A percentile compares a stretch with the other conserved stretches of the same genome.
Evolutionary conservation across 2,888 invertebrate genomes (phyloP).

Genomic region (Hydrotaea diabolus): DNA sequence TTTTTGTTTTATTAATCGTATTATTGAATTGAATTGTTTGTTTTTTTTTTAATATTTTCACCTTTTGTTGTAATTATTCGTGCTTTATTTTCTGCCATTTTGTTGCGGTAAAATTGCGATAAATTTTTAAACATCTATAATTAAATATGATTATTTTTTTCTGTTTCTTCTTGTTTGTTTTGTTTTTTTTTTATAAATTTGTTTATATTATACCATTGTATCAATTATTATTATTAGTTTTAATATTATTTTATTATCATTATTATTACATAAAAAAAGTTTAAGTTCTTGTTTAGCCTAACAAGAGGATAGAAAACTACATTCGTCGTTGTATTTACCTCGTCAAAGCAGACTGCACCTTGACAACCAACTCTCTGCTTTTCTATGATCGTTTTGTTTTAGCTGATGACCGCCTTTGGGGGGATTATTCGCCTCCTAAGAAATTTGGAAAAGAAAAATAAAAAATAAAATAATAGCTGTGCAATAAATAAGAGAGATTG

Average conservation of each 20-base stretch:
- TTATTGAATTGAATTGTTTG: slow-evolving; percentile 40
- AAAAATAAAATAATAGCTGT: neutral
- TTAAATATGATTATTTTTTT: slow-evolving; percentile 62
- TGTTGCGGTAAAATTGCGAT: slow-evolving; percentile 62
- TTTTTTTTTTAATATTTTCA: slow-evolving; percentile 32
- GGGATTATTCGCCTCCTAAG: slow-evolving; percentile 94
- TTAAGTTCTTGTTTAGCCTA: slow-evolving; percentile 71
- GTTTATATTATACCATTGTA: slow-evolving; percentile 61
- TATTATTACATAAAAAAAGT: slow-evolving; percentile 70
- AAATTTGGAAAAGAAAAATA: slow-evolving; percentile 49
- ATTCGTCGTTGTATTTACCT: slow-evolving; percentile 76
- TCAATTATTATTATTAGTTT: slow-evolving; percentile 64
- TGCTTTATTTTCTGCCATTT: slow-evolving; percentile 53
- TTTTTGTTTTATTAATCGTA: slow-evolving; percentile 14
- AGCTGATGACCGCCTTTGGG: slow-evolving; percentile 91
- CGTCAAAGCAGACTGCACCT: slow-evolving; percentile 95
- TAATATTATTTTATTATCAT: slow-evolving; percentile 63
- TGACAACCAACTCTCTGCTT: slow-evolving; percentile 92
- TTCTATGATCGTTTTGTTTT: slow-evolving; percentile 89
- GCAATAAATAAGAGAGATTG: too few relatives aligned
- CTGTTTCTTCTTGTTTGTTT: slow-evolving; percentile 51
- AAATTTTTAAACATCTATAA: slow-evolving; percentile 66
- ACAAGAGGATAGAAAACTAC: slow-evolving; percentile 79
- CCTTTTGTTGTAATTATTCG: slow-evolving; percentile 47
- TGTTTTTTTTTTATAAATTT: slow-evolving; percentile 58